Base-by-base conservation (phyloP, 2,113 vertebrate genomes). In the Corapipo altera region DNA sequence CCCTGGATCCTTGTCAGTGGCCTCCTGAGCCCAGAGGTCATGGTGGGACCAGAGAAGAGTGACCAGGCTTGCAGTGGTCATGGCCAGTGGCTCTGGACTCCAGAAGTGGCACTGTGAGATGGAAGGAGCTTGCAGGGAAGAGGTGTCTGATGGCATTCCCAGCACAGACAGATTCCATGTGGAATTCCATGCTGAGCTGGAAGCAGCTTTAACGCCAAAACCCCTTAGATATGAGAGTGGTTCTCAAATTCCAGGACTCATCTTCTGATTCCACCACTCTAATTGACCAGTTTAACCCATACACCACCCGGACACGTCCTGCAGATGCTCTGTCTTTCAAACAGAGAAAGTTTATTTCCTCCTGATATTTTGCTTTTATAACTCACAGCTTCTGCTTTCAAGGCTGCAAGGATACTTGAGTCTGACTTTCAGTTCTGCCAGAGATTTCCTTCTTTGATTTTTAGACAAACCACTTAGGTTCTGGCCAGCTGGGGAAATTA, bases 131-230 rank as follows among this genome's bases (percentile, higher is more conserved):
- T 61, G 33, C 54, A 61, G 52, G 59, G 22, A 80, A 78, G 41
- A 28, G 26, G 21, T 37, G 32, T 41, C 35, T 37, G 37, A 10
- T 20, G 32, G 52, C 22, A 28, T 46, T 64, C 61, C 26, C 69
- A 64, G 78, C n/a, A 51, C 14, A 52, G 67, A 54, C 1, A 3
- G 54, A 44, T 1, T 4, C 27, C 1, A 0, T 7, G 39, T 41
- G 48, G 33, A 66, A 82, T 66, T 73, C 71, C 64, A 35, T 44
- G 4, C 32, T 41, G 22, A 51, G 35, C 57, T 91, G 64, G 27
- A 91, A 88, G 27, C 5, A 41, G 33, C 16, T 80, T 91, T 49
- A 39, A 46, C 1, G 2, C 20, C 46, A 21, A 72, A 92, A 39
- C 0, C 13, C 7, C 26, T 11, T 20, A 71, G 55, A 70, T 15